phyloP scores from a whole-genome alignment of 2,113 vertebrate genomes.

The Eubucco bourcierii region DNA sequence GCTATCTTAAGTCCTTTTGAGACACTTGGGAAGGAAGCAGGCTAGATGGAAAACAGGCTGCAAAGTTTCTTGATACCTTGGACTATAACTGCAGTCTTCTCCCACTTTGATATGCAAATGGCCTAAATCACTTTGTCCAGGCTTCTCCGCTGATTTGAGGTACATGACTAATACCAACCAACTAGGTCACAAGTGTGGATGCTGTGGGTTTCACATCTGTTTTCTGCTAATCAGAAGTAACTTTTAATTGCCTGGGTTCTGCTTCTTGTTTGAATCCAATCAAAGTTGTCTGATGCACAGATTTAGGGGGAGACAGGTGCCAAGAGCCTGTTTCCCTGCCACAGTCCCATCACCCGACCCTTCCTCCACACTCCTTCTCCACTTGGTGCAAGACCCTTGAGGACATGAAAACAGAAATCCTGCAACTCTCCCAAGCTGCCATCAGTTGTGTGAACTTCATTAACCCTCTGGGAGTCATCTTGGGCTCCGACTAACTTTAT shows the following conservation, averaged over 20 bases:
- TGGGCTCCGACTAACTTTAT: constrained; percentile 69
- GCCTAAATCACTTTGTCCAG: constrained; percentile 51
- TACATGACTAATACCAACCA: background rate
- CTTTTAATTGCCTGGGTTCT: constrained; percentile 63
- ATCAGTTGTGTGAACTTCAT: constrained; percentile 69
- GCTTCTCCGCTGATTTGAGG: constrained; percentile 28
- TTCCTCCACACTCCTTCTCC: constrained; percentile 66
- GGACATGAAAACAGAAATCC: constrained; percentile 70
- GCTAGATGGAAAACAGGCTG: constrained; percentile 29
- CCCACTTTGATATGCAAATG: constrained; percentile 55
- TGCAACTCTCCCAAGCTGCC: constrained; percentile 74
- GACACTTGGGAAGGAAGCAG: constrained; percentile 23
- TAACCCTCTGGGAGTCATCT: constrained; percentile 66
- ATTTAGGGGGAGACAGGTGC: constrained; percentile 56
- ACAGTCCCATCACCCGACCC: constrained; percentile 44
- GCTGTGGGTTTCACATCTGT: constrained; percentile 85
- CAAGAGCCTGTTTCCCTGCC: constrained; percentile 47
- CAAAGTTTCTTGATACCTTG: background rate
- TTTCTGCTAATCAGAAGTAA: constrained; percentile 73
- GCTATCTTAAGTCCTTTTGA: constrained; percentile 29
- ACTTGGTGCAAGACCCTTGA: constrained; percentile 74
- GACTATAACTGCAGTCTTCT: constrained; percentile 19
- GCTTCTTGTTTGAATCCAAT: constrained; percentile 65
- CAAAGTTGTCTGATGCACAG: constrained; percentile 69
- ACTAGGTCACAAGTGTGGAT: constrained; percentile 52